phyloP scores from a whole-genome alignment of 2,797 vertebrate species.

The Poeciliopsis infans region DNA sequence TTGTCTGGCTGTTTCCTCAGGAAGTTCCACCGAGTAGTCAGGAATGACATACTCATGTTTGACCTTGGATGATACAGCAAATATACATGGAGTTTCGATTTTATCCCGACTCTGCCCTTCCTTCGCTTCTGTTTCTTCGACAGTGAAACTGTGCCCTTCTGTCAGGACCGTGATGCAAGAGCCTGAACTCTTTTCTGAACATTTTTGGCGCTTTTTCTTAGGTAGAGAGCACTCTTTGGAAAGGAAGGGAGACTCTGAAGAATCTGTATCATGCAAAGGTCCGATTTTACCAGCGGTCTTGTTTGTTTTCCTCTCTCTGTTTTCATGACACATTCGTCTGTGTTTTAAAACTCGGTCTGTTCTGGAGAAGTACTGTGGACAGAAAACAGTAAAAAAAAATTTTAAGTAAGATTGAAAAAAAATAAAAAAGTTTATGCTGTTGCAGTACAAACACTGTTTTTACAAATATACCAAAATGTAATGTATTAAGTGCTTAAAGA shows the following conservation, averaged over 20 bases:
- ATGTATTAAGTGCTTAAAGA: background rate
- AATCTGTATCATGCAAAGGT: slow-evolving; percentile 84
- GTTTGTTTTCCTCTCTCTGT: slow-evolving; percentile 90
- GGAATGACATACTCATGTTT: slow-evolving; percentile 97
- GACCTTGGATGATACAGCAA: slow-evolving; percentile 90
- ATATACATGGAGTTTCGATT: slow-evolving; percentile 90
- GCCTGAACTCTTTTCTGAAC: slow-evolving; percentile 83
- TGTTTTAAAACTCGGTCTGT: slow-evolving; percentile 98
- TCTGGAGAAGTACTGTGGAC: slow-evolving; percentile 94
- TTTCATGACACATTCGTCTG: slow-evolving; percentile 99
- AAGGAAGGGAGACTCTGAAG: slow-evolving; percentile 83
- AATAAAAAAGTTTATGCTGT: background rate
- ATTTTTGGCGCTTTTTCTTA: slow-evolving; percentile 96
- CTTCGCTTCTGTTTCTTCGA: slow-evolving; percentile 77
- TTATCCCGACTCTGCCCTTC: slow-evolving; percentile 87
- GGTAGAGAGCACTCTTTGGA: slow-evolving; percentile 92
- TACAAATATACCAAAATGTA: background rate
- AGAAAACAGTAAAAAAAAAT: slow-evolving; percentile 4
- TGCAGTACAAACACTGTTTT: background rate
- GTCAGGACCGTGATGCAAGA: slow-evolving; percentile 42
- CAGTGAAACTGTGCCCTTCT: slow-evolving; percentile 66
- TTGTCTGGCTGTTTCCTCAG: slow-evolving; percentile 84
- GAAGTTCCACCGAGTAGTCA: slow-evolving; percentile 92
- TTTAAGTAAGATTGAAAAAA: background rate
- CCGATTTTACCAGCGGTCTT: slow-evolving; percentile 89